These are phyloP conservation scores for Meiosimyza platycephala DNA, from an alignment of 2,888 invertebrate species.

Conservation along the genomic window DNA sequence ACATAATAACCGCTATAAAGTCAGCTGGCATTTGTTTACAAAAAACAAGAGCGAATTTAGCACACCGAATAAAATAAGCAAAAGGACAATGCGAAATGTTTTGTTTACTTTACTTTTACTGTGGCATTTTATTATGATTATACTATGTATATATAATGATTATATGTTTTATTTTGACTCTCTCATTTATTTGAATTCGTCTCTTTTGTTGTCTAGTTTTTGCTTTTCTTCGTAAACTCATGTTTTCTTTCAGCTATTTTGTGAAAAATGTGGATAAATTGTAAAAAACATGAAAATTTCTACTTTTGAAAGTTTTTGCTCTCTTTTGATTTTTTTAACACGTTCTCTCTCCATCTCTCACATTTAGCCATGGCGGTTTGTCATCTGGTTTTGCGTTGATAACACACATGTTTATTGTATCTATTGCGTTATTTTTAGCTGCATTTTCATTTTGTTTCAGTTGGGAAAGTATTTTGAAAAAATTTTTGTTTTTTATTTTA, in stretches of 20 bases:
- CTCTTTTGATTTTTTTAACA: neutral
- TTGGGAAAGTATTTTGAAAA: neutral
- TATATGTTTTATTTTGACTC: too few species aligned
- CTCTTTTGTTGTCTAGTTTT: neutral
- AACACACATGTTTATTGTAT: constrained; percentile 11
- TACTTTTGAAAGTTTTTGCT: neutral
- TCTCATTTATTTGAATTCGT: too few species aligned
- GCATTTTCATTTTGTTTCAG: constrained; percentile 9
- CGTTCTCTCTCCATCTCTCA: neutral
- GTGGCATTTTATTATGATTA: neutral
- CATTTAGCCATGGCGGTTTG: constrained; percentile 22
- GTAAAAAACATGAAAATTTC: neutral
- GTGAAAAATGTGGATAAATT: too few species aligned
- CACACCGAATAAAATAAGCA: neutral
- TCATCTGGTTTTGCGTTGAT: neutral
- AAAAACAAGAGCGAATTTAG: constrained; percentile 28
- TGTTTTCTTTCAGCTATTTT: neutral
- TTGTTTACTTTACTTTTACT: neutral
- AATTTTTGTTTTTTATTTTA: too few species aligned
- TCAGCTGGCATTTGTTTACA: constrained; percentile 43
- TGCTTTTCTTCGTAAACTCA: neutral
- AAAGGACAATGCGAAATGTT: neutral
- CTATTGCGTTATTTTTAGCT: constrained; percentile 26
- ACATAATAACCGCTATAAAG: neutral
- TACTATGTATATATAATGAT: neutral